phyloP scores from a whole-genome alignment of 2,888 invertebrate genomes.

The Heteromurus nitidus region DNA sequence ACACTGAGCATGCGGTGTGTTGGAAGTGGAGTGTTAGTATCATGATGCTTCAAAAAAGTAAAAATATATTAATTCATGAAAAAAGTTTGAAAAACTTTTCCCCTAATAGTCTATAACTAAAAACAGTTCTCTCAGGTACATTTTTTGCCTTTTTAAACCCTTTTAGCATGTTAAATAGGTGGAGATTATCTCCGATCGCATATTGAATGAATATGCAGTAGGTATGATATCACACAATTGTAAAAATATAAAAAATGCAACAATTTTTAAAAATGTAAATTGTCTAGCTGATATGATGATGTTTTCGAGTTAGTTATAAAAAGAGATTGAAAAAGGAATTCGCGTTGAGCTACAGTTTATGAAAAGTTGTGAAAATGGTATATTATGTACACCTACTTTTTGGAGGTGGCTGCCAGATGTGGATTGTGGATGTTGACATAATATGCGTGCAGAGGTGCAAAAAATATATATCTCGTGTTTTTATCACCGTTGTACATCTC shows the following conservation, averaged over 20 bases:
- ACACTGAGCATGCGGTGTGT: no score
- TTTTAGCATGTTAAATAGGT: no score
- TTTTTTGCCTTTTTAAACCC: not conserved
- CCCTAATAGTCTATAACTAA: not conserved
- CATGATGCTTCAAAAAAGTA: conserved; percentile 1
- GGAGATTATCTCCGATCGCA: no score
- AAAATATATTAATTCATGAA: conserved; percentile 25
- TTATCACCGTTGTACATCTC: conserved; percentile 44
- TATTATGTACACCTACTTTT: conserved; percentile 21
- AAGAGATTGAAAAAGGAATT: conserved; percentile 24
- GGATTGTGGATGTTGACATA: conserved; percentile 52
- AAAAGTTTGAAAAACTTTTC: conserved; percentile 18
- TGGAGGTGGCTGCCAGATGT: conserved; percentile 46
- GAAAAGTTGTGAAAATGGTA: conserved; percentile 14
- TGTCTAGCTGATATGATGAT: conserved; percentile 7
- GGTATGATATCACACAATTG: no score
- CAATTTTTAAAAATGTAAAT: no score
- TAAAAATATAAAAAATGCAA: no score
- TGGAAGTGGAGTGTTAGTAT: no score
- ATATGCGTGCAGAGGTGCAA: conserved; percentile 41
- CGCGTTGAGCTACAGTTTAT: not conserved
- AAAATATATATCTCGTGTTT: conserved; percentile 44
- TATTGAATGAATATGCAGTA: no score
- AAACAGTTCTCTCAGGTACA: conserved; percentile 13
- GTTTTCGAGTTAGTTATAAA: not conserved